Conservation (phyloP, 1,140 invertebrate species). For the Polypedilum pembai region DNA sequence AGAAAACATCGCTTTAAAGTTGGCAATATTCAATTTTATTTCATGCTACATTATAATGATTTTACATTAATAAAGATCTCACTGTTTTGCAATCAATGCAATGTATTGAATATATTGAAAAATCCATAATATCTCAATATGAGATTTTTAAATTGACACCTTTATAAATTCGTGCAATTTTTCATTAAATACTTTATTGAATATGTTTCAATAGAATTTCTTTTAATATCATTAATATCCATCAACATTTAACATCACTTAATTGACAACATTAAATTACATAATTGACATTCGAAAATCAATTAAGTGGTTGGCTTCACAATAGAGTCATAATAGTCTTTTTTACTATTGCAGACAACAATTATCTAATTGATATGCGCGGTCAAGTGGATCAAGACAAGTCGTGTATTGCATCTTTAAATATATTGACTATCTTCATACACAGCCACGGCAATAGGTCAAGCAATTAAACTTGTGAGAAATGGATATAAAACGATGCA, state of each 20-base stretch:
- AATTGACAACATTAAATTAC: no score
- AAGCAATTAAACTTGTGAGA: conserved; percentile 9
- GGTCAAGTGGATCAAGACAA: conserved; percentile 10
- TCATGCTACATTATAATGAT: conserved; percentile 7
- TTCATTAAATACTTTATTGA: neutral
- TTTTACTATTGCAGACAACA: neutral
- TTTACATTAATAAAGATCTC: conserved; percentile 26
- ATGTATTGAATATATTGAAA: neutral
- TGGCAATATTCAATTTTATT: neutral
- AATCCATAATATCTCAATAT: neutral
- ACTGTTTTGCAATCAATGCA: neutral
- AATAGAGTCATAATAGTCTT: no score
- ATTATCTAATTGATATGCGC: conserved; percentile 12
- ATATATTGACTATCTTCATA: neutral
- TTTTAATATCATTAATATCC: no score
- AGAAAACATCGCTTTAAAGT: conserved; percentile 10
- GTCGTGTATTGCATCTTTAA: neutral
- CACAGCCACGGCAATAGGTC: neutral
- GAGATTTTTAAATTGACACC: conserved; percentile 12
- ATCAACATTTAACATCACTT: no score
- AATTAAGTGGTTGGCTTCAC: no score
- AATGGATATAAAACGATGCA: neutral
- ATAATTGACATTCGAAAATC: no score
- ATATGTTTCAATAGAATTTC: no score
- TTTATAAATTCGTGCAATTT: conserved; percentile 7